Base-by-base conservation (phyloP, 2,113 vertebrate genomes). In the Corapipo altera region DNA sequence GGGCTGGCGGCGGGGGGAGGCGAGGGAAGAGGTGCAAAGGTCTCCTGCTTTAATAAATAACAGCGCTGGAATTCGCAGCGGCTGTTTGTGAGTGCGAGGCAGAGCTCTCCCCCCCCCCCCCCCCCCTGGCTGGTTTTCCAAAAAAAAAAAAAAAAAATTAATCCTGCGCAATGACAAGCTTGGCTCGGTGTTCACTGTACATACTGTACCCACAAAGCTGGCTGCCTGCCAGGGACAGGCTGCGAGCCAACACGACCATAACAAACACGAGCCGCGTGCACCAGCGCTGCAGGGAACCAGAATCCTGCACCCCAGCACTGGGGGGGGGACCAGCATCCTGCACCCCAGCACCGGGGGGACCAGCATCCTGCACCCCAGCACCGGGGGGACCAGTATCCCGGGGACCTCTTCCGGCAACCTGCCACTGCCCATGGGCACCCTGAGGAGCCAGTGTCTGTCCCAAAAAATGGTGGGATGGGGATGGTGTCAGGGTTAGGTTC, bases 181-280 rank as follows among this genome's bases (percentile, higher is more conserved):
- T 99, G 99, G 99, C 99, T 98, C 97, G 33, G 97, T 92, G 93
- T 96, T 98, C 98, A 99, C 99, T 99, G 99, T 99, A 99, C 99
- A 98, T 99, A 99, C 99, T 99, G 99, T 99, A 99, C 99, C 99
- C 98, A 98, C 97, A 97, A 97, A 84, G 85, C 98, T 99, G 99
- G 99, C 99, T 92, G 85, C 39, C 84, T 27, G 99, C 98, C 99
- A 98, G 98, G 67, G 20, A 93, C 88, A 98, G 99, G 99, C 97
- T 1, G 24, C 0, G 75, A 11, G 98, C 99, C 99, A 99, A 95
- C 82, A 41, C 97, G 96, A 98, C 98, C 97, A 97, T 98, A 98
- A 99, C 98, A 99, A 98, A 98, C 98, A 98, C 16, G 86, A 96
- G 97, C 97, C 79, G 70, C 61, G 92, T 91, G 59, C 72, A 95